Base-by-base conservation (phyloP, 1,140 invertebrate genomes). In the Solenopsis invicta region DNA sequence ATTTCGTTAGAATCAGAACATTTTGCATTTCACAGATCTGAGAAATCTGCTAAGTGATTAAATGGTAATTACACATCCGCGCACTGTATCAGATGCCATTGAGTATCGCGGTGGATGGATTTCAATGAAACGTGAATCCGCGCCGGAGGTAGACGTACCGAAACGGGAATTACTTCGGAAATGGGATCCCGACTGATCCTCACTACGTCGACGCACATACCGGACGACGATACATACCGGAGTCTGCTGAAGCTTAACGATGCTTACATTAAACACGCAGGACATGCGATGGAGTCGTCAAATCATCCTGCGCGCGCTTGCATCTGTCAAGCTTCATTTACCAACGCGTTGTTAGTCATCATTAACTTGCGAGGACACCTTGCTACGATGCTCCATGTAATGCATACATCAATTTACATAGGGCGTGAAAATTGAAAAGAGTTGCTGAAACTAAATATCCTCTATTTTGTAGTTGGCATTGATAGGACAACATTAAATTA, bases 1-100 rank as follows among this genome's bases (percentile, higher is more conserved):
- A 74, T 84, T 37, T 84, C 16, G 41, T 84, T 74, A 61, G 54
- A 82, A 74, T 84, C 69, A 45, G 69, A 13, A 61, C 48, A 13
- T 45, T 45, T 52, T 29, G 29, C 29, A 21, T 24, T 74, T 1
- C 37, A 21, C 41, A 29, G 12, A 2, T 61, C n/a, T 50, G 29
- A 69, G 66, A 61, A 50, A 62, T 81, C 18, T n/a, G 1, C 16
- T 34, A 41, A 56, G 29, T 24, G 34, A 37, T 48, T 56, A 52
- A 18, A 81, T 41, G n/a, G 24, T 67, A 41, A 50, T 41, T 8
- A 52, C 52, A 29, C 8, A 12, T 9, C 16, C 37, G 41, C 16
- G 18, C 10, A 8, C 41, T 4, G 0, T 37, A 21, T 52, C 48
- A 50, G n/a, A 48, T 18, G 5, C 64, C 4, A 24, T 24, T n/a